These are phyloP conservation scores for Sarcophilus harrisii DNA, from an alignment of 2,797 vertebrate genomes.

Conservation along the genomic window DNA sequence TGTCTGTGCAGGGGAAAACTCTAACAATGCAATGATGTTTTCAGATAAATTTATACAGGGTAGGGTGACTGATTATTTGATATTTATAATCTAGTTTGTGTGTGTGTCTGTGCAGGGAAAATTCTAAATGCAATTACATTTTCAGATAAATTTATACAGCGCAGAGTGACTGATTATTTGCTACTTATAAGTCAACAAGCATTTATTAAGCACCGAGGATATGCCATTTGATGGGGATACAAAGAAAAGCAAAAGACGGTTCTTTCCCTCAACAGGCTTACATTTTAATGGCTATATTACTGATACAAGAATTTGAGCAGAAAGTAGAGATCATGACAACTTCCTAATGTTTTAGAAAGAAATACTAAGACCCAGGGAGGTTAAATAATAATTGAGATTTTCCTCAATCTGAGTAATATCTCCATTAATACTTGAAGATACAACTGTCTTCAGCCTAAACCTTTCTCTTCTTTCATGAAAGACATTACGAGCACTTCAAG, in stretches of 20 bases:
- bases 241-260: background rate
- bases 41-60: background rate
- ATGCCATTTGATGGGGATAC: background rate
- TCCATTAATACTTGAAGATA: background rate
- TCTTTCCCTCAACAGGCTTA: background rate
- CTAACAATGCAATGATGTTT: background rate
- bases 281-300: background rate
- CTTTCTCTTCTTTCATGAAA: slow-evolving; percentile 75
- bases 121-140: background rate
- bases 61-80: background rate
- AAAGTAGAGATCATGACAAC: background rate
- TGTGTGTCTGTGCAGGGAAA: too few relatives aligned
- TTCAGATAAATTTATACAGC: background rate
- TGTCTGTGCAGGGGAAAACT: background rate
- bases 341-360: background rate
- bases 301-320: background rate
- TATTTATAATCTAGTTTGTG: background rate
- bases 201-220: background rate
- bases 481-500: slow-evolving; percentile 90
- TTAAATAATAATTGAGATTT: background rate
- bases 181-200: background rate
- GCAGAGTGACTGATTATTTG: background rate
- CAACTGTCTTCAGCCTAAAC: background rate
- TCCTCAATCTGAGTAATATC: background rate
- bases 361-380: background rate